Percentiles rank a stretch among this genome's conserved stretches.
These are phyloP conservation scores for Vimba vimba DNA, from an alignment of 2,113 vertebrate genomes.

Conservation along the genomic window DNA sequence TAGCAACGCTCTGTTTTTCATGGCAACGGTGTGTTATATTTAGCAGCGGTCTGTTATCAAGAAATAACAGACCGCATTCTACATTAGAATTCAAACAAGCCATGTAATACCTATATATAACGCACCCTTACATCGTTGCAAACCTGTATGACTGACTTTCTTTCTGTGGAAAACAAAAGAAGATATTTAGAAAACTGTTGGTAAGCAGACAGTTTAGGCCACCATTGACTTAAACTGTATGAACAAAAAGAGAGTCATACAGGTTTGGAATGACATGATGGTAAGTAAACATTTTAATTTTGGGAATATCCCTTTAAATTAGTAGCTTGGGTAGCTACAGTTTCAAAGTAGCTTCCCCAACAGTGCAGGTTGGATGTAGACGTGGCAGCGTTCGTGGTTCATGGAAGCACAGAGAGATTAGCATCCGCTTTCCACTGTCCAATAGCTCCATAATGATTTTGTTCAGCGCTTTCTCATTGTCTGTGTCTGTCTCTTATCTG, in stretches of 20 bases:
- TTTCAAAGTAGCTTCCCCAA: background rate
- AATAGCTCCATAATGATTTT: background rate
- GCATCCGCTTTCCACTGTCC: slow-evolving; percentile 6
- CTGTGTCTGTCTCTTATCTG: slow-evolving; percentile 21
- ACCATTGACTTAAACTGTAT: too few species aligned
- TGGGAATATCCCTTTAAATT: background rate
- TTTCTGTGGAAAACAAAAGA: background rate
- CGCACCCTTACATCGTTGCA: background rate
- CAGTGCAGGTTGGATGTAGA: background rate
- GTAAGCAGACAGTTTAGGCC: too few species aligned
- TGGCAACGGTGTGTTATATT: too few species aligned
- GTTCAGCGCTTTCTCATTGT: background rate
- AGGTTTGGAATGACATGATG: too few species aligned
- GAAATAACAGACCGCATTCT: too few species aligned
- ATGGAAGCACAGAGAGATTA: slow-evolving; percentile 6
- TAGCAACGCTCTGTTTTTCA: too few species aligned
- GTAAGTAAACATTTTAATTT: too few species aligned
- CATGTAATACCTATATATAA: too few species aligned
- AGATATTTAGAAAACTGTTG: background rate
- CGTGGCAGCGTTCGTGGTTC: background rate
- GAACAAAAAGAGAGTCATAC: too few species aligned
- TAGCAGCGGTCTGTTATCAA: too few species aligned
- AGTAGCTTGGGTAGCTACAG: background rate
- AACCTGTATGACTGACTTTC: background rate
- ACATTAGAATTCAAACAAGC: too few species aligned